phyloP scores from a whole-genome alignment of 1,140 invertebrate species.

The Aporrectodea caliginosa region DNA sequence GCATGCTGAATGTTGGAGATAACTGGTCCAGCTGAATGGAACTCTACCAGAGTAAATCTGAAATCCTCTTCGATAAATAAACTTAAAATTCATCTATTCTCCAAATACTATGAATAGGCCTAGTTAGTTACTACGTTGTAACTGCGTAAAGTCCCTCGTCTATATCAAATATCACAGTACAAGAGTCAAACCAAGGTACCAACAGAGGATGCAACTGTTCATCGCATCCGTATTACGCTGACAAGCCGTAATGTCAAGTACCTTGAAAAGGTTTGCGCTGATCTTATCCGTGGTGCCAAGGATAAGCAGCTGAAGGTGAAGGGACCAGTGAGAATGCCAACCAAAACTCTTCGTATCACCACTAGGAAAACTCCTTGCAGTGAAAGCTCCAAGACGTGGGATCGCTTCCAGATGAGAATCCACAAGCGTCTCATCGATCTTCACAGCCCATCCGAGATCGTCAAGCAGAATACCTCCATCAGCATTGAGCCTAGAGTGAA shows the following conservation, averaged over 20 bases:
- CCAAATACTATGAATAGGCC: not conserved
- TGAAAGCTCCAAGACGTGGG: conserved; percentile 99
- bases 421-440: conserved; percentile 89
- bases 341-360: conserved; percentile 90
- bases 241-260: conserved; percentile 89
- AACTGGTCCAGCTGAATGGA: too few relatives aligned
- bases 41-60: too few relatives aligned
- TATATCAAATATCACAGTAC: conserved; percentile 5
- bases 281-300: conserved; percentile 86
- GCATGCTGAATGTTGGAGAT: too few relatives aligned
- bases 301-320: conserved; percentile 90
- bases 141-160: not conserved
- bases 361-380: conserved; percentile 99
- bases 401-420: conserved; percentile 87
- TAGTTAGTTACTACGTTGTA: not conserved
- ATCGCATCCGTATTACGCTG: conserved; percentile 89
- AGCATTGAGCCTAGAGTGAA: conserved; percentile 96
- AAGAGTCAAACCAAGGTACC: conserved; percentile 74
- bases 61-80: not conserved
- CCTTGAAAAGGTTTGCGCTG: conserved; percentile 90
- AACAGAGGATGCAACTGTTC: conserved; percentile 71
- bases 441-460: conserved; percentile 89
- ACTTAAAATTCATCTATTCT: too few relatives aligned
- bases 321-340: conserved; percentile 93
- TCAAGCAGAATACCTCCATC: conserved; percentile 95